Conservation (phyloP, 2,113 vertebrate genomes). For the Phrynosoma blainvillii region DNA sequence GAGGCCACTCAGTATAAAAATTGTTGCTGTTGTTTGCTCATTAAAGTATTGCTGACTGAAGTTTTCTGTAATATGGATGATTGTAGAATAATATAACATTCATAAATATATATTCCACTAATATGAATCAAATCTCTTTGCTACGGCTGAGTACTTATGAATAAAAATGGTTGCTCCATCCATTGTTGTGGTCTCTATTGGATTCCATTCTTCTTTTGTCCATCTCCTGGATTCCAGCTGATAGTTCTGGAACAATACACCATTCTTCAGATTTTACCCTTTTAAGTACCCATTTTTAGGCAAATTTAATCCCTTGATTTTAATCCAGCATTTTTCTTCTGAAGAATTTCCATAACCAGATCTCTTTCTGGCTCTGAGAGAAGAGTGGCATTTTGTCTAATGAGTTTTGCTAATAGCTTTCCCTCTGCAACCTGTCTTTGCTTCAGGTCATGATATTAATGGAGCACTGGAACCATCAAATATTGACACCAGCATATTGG, state of each 20-base stretch:
- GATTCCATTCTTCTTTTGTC: neutral
- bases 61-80: neutral
- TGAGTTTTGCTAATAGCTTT: neutral
- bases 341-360: conserved; percentile 11
- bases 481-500: conserved; percentile 99
- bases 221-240: neutral
- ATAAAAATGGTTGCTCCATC: neutral
- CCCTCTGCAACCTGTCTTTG: conserved; percentile 39
- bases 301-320: neutral
- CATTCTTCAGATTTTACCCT: neutral
- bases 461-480: conserved; percentile 96
- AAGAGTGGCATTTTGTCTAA: neutral
- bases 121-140: neutral
- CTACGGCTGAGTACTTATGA: neutral
- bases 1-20: neutral
- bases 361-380: neutral
- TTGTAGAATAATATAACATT: neutral
- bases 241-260: conserved; percentile 7
- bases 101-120: neutral
- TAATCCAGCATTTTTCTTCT: neutral
- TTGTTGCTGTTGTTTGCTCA: neutral
- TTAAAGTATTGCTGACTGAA: neutral
- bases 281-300: conserved; percentile 14
- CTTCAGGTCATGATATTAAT: conserved; percentile 95
- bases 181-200: neutral